Evolutionary conservation across 2,797 vertebrate genomes (phyloP), one percentile per base, ranked within the genome.

Genomic region (Danio choprae): DNA sequence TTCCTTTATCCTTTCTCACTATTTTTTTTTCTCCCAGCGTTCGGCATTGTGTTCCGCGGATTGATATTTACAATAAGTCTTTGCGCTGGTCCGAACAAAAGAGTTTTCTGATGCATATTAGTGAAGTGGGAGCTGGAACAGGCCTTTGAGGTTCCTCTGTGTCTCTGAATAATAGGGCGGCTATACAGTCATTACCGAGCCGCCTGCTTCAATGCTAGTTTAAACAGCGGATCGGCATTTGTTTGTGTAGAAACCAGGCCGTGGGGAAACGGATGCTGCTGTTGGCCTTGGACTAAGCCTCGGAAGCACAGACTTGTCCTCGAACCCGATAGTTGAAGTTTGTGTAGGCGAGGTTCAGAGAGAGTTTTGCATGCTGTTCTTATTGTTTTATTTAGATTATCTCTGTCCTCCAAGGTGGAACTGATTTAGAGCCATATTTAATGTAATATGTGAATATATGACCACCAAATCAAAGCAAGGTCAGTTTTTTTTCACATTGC

Each of bases 61-160:
- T 85, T 87, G 82, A 84, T 83, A 87, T 82, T 77, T 77, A 72
- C 77, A 75, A 74, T 74, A 71, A 79, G 80, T 64, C 48, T 55
- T 50, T 55, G 50, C 63, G 41, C 48, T 71, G 60, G 69, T 64
- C 53, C 36, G 48, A 80, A 84, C 84, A 85, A 85, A 84, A 81
- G 82, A 63, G 73, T 67, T 76, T 74, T 79, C 50, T 79, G 63
- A 81, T 68, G 78, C 67, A 74, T 72, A 77, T 82, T 79, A 71
- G 69, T 64, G 76, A 59, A 77, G 51, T 11, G 71, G 43, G 72
- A 64, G 71, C 68, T 68, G 48, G 70, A 73, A 76, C 70, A 4
- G 60, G 67, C 48, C 80, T 86, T 82, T 77, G 85, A 84, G 85
- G 71, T 79, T 80, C 53, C 38, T 56, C 59, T 80, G 80, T 79